Evolutionary conservation across 2,113 vertebrate species (phyloP).

Genomic region (Cygnus buccinator): DNA sequence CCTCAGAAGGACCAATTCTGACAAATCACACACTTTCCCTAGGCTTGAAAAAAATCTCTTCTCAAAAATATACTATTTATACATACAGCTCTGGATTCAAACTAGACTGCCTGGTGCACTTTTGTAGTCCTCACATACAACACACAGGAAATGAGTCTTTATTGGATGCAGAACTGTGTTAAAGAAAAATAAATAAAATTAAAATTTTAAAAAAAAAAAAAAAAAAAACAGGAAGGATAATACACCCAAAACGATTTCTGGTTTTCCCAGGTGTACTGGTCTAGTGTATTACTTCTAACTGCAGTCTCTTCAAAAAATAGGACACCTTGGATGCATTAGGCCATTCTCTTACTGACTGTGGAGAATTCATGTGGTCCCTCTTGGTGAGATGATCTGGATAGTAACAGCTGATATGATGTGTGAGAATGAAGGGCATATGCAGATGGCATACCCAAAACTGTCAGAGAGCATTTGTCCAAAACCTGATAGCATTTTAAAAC

Average conservation of each 20-base stretch:
- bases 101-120: not conserved
- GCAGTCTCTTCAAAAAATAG: not conserved
- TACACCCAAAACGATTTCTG: not conserved
- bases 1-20: not conserved
- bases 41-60: not conserved
- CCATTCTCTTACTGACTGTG: not conserved
- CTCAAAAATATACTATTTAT: not conserved
- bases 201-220: too few relatives aligned
- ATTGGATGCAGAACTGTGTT: not conserved
- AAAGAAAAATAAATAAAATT: not conserved
- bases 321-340: not conserved
- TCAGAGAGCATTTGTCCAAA: not conserved
- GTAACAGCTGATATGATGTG: not conserved
- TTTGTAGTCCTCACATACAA: not conserved
- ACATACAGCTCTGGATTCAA: not conserved
- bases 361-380: not conserved
- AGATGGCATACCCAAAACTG: not conserved
- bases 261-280: not conserved
- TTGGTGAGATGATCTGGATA: not conserved
- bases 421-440: rapidly evolving
- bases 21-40: not conserved
- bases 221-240: not conserved
- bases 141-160: not conserved
- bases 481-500: not conserved
- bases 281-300: not conserved